A percentile compares a stretch with the other conserved stretches of the same genome.
Evolutionary conservation across 2,113 vertebrate species (phyloP).

Genomic region (Varanus komodoensis): DNA sequence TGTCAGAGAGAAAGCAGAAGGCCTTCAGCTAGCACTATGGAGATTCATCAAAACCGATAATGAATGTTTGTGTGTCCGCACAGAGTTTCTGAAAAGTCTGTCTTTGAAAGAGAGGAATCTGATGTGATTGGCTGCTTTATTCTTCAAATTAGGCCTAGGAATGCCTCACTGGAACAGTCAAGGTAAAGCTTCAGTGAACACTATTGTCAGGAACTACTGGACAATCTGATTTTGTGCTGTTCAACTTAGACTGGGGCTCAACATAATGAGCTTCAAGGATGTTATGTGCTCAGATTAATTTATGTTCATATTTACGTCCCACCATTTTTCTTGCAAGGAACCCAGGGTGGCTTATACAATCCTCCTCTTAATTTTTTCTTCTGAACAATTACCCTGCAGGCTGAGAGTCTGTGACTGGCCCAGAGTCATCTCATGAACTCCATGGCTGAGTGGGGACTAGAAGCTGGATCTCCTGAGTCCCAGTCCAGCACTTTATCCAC

Average conservation of each 20-base stretch:
- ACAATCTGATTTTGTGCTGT: background rate
- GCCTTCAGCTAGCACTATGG: slow-evolving; percentile 61
- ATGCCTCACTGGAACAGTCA: background rate
- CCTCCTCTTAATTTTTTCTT: too few species aligned
- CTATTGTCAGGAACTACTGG: background rate
- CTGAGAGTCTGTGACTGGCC: too few species aligned
- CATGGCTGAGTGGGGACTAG: too few species aligned
- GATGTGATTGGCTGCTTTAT: background rate
- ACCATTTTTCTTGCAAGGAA: too few species aligned
- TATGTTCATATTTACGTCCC: too few species aligned
- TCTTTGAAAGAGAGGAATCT: slow-evolving; percentile 38
- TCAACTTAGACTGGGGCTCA: background rate
- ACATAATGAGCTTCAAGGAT: background rate
- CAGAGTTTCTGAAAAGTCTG: slow-evolving; percentile 35
- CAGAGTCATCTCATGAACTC: too few species aligned
- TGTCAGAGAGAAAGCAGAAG: slow-evolving; percentile 32
- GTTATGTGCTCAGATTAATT: background rate
- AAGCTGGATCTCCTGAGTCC: too few species aligned
- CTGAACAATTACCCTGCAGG: too few species aligned
- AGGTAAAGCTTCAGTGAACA: background rate
- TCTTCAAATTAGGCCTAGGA: background rate
- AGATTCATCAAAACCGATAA: slow-evolving; percentile 60
- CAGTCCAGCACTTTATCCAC: too few species aligned
- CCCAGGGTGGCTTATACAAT: too few species aligned
- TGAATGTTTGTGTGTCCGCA: slow-evolving; percentile 35